These are phyloP conservation scores for Leptinotarsa texana DNA, from an alignment of 1,140 invertebrate species.

Conservation along the genomic window DNA sequence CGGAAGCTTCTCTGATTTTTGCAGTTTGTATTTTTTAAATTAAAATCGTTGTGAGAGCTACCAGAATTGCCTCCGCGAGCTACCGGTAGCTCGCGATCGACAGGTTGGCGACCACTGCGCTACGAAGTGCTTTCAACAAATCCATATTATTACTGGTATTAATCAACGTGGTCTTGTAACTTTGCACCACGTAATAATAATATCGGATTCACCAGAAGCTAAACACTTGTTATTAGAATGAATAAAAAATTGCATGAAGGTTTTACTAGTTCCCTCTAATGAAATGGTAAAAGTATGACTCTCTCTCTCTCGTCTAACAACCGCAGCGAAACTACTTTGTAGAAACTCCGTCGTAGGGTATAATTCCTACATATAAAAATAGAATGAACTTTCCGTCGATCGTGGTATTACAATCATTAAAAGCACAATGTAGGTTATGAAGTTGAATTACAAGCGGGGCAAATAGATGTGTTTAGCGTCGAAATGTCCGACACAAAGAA, in stretches of 20 bases:
- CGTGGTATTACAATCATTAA: not conserved
- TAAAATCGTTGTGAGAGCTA: no score
- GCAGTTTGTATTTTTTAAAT: no score
- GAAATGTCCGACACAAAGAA: not conserved
- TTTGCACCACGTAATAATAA: conserved; percentile 2
- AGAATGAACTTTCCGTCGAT: not conserved
- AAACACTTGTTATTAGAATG: not conserved
- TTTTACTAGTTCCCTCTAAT: not conserved
- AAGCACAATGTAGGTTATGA: not conserved
- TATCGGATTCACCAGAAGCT: not conserved
- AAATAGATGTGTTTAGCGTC: conserved; percentile 1
- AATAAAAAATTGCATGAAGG: not conserved
- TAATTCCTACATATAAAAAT: not conserved
- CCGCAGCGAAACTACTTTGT: not conserved
- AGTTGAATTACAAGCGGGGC: not conserved
- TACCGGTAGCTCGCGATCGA: no score
- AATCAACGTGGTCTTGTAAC: not conserved
- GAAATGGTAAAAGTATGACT: not conserved
- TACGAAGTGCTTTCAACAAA: no score
- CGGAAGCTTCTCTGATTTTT: no score
- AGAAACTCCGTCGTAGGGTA: not conserved
- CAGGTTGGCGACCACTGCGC: no score
- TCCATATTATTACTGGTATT: no score
- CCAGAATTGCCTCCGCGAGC: no score
- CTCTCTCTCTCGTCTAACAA: not conserved